phyloP scores from a whole-genome alignment of 2,113 vertebrate genomes.

The Phyllostomus discolor region DNA sequence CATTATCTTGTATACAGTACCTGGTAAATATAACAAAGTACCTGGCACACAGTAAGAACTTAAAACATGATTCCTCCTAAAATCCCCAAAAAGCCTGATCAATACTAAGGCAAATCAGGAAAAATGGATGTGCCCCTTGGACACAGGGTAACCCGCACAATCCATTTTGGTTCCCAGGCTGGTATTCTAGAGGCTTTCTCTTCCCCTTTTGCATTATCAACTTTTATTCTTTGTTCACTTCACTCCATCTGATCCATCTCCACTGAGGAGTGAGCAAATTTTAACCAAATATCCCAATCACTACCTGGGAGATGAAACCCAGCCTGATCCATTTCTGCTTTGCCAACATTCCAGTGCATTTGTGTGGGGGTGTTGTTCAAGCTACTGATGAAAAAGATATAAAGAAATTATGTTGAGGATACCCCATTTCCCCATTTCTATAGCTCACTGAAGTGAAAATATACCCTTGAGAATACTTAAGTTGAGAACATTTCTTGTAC shows the following conservation, averaged over 20 bases:
- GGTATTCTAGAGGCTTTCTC: background rate
- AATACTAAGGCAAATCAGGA: background rate
- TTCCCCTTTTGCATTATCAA: fast-evolving
- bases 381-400: background rate
- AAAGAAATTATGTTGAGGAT: background rate
- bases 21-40: background rate
- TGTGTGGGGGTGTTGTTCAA: background rate
- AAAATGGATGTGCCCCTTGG: background rate
- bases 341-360: background rate
- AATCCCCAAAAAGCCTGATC: background rate
- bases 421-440: background rate
- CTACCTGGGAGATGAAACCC: background rate
- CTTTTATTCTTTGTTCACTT: background rate
- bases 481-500: background rate
- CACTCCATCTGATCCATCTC: background rate
- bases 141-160: background rate
- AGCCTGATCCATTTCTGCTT: background rate
- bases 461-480: background rate
- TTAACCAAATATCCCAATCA: background rate
- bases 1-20: background rate
- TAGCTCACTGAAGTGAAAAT: background rate
- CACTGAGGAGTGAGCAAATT: background rate
- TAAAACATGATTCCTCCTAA: background rate
- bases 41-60: background rate
- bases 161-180: background rate